Percentiles rank a stretch among this genome's conserved stretches.
Evolutionary conservation across 2,113 vertebrate genomes (phyloP).

Genomic region (Ceuthmochares aereus): DNA sequence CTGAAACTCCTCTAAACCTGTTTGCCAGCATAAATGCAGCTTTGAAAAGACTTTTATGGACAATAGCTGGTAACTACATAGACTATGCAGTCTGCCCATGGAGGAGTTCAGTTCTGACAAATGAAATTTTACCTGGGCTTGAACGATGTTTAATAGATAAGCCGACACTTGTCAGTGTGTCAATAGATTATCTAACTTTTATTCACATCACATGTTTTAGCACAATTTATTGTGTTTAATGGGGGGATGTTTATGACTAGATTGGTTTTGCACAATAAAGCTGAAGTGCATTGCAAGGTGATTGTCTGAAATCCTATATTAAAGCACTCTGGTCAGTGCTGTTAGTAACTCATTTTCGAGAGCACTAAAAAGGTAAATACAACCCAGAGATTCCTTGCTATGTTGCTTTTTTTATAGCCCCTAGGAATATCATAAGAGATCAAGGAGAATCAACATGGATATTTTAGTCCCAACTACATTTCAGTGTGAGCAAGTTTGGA

Average conservation of each 20-base stretch:
- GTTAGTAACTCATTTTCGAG: background rate
- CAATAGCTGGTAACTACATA: background rate
- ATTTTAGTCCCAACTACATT: background rate
- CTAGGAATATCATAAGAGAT: conserved; percentile 22
- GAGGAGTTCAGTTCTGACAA: background rate
- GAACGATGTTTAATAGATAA: background rate
- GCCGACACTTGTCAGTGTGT: background rate
- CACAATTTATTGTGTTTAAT: conserved; percentile 13
- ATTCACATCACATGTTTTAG: background rate
- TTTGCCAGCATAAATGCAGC: background rate
- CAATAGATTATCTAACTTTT: background rate
- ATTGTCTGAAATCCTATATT: background rate
- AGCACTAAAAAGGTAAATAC: conserved; percentile 11
- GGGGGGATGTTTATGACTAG: conserved; percentile 23
- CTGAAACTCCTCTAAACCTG: background rate
- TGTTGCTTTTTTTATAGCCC: conserved; percentile 15
- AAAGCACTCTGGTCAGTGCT: conserved; percentile 14
- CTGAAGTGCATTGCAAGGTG: background rate
- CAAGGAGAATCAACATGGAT: background rate
- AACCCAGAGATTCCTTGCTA: conserved; percentile 1
- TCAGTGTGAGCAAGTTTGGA: background rate
- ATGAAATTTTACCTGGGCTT: background rate
- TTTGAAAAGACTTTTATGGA: background rate
- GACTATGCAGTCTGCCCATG: background rate
- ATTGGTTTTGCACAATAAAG: conserved; percentile 23